Evolutionary conservation across 2,888 invertebrate genomes (phyloP).

Genomic region (Hyposoter dolosus): DNA sequence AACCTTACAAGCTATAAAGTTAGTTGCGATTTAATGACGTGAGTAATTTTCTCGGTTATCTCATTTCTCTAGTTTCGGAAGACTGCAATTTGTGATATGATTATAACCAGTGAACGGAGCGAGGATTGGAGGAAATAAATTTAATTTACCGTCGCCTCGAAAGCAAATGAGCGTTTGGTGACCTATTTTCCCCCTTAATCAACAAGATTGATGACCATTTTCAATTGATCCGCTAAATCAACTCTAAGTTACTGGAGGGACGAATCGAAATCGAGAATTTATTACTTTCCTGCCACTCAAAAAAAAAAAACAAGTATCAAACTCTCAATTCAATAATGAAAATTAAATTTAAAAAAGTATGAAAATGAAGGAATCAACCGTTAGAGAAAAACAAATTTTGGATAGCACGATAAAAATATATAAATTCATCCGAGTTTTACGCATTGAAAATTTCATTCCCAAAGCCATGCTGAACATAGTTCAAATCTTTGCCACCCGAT

Average conservation of each 20-base stretch:
- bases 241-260: background rate
- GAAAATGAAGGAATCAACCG: background rate
- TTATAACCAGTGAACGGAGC: background rate
- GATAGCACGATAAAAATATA: background rate
- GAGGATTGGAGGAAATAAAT: background rate
- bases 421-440: background rate
- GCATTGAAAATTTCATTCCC: background rate
- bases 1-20: constrained; percentile 5
- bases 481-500: constrained; percentile 5
- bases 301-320: background rate
- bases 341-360: background rate
- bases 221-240: background rate
- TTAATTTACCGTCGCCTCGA: background rate
- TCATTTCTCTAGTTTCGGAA: constrained; percentile 9
- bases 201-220: background rate
- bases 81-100: background rate
- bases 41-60: constrained; percentile 45
- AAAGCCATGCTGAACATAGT: background rate
- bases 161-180: background rate
- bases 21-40: constrained; percentile 29
- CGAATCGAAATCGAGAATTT: background rate
- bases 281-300: background rate
- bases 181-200: background rate
- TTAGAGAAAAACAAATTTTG: background rate
- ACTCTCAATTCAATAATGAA: background rate